A percentile compares a stretch with the other conserved stretches of the same genome.
Conservation (phyloP, 2,888 invertebrate species). For the Yponomeuta evonymella region DNA sequence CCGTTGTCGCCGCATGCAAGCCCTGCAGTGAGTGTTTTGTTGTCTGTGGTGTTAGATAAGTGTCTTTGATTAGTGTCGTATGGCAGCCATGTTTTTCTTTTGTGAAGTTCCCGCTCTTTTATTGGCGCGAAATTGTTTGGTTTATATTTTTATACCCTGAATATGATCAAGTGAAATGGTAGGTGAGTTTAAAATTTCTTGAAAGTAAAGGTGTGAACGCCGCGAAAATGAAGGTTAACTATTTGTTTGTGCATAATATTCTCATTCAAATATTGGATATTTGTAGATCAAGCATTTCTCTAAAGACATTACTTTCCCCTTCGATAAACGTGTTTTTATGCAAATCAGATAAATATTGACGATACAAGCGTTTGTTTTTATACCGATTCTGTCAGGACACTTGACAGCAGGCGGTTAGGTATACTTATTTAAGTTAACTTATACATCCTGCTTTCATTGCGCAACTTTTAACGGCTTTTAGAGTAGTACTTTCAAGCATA, state of each 20-base stretch:
- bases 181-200: not conserved
- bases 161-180: not conserved
- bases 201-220: not conserved
- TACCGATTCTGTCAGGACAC: not conserved
- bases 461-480: not conserved
- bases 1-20: conserved; percentile 55
- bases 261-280: not conserved
- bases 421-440: not conserved
- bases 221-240: not conserved
- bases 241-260: not conserved
- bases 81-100: not conserved
- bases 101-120: not conserved
- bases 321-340: not conserved
- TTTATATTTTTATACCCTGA: not conserved
- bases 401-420: not conserved
- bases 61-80: not conserved
- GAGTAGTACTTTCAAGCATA: not conserved
- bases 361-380: not conserved
- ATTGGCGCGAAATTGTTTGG: not conserved
- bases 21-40: conserved; percentile 64
- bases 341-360: not conserved
- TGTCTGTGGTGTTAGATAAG: not conserved
- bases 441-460: not conserved
- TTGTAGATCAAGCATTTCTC: not conserved
- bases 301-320: not conserved